A percentile compares a stretch with the other conserved stretches of the same genome.
phyloP scores from a whole-genome alignment of 2,888 invertebrate species.

The Lasioglossum figueresi region DNA sequence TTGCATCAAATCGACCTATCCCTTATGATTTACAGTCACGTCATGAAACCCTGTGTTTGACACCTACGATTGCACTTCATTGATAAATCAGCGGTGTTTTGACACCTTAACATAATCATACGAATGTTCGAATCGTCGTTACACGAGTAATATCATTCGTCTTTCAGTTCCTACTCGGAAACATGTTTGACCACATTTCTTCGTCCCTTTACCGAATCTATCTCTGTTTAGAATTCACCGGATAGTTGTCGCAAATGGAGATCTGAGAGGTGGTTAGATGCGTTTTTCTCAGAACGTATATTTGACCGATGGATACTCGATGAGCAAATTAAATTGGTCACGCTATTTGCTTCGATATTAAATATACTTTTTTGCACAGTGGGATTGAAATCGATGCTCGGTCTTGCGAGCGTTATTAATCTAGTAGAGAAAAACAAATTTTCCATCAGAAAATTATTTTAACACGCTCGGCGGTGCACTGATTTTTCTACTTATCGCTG shows the following conservation, averaged over 20 bases:
- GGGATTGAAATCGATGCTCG: background rate
- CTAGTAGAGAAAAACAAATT: background rate
- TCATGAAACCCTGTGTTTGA: background rate
- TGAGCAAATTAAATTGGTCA: background rate
- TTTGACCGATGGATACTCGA: background rate
- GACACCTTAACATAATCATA: conserved; percentile 9
- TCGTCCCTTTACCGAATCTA: background rate
- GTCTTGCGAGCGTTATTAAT: background rate
- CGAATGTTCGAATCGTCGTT: conserved; percentile 34
- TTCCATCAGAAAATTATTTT: background rate
- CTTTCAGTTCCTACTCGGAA: conserved; percentile 5
- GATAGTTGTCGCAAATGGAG: background rate
- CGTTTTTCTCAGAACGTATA: background rate
- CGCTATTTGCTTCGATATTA: background rate
- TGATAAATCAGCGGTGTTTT: conserved; percentile 31
- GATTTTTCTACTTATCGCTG: background rate
- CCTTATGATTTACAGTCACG: background rate
- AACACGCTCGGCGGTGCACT: background rate
- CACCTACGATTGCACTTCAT: background rate
- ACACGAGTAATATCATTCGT: conserved; percentile 40
- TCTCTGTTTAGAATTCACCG: conserved; percentile 10
- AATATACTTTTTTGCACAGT: background rate
- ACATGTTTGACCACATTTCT: conserved; percentile 3
- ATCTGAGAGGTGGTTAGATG: background rate
- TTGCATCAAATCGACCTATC: conserved; percentile 1